phyloP scores from a whole-genome alignment of 1,140 invertebrate genomes.

The Lucilia sericata region DNA sequence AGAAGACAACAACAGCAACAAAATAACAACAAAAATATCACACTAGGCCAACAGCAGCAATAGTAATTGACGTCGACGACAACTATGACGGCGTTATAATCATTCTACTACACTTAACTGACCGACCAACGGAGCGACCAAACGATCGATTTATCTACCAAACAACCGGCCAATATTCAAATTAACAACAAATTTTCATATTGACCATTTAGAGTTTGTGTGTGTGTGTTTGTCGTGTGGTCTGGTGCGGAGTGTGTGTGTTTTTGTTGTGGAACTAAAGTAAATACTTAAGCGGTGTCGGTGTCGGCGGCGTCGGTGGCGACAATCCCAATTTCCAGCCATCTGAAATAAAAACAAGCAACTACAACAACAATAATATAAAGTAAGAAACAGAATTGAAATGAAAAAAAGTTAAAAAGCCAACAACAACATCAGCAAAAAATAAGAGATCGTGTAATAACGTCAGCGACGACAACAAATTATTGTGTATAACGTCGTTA shows the following conservation, averaged over 20 bases:
- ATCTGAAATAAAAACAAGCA: slow-evolving; percentile 7
- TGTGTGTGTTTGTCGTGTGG: not conserved
- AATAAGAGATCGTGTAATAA: slow-evolving; percentile 28
- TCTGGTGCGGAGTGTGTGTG: not conserved
- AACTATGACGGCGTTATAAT: not conserved
- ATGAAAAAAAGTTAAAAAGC: slow-evolving; percentile 10
- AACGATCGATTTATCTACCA: not conserved
- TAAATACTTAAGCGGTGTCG: slow-evolving; percentile 16
- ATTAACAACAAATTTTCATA: slow-evolving; percentile 23
- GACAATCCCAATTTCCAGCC: slow-evolving; percentile 16
- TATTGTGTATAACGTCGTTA: slow-evolving; percentile 37
- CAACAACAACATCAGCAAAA: no score
- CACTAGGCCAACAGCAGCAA: not conserved
- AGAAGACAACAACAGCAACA: not conserved
- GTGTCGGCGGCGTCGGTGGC: not conserved
- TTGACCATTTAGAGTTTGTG: not conserved
- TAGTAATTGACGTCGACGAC: slow-evolving; percentile 22
- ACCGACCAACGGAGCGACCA: not conserved
- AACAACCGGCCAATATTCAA: not conserved
- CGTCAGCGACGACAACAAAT: slow-evolving; percentile 37
- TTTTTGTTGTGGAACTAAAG: not conserved
- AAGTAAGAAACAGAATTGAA: not conserved
- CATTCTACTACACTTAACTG: not conserved
- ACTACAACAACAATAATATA: slow-evolving; percentile 19
- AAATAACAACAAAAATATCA: not conserved